Evolutionary conservation across 1,140 invertebrate genomes (phyloP).

Genomic region (Heliothis subflexa): DNA sequence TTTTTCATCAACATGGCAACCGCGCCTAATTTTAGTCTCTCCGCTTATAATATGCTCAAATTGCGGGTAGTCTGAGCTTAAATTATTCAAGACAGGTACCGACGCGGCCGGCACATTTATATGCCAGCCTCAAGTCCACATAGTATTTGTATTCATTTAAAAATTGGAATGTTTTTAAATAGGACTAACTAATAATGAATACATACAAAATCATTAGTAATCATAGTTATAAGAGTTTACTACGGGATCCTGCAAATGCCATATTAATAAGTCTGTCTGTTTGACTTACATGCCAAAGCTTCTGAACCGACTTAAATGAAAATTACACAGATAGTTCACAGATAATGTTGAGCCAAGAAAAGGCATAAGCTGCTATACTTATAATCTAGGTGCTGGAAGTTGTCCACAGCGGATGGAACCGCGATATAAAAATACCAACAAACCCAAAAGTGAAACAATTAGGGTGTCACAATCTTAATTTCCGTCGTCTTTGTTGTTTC

Average conservation of each 20-base stretch:
- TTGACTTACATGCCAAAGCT: too few species aligned
- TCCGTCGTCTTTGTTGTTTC: constrained; percentile 67
- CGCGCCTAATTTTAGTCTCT: constrained; percentile 15
- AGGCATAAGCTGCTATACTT: too few species aligned
- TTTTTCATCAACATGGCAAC: neutral
- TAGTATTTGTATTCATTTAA: constrained; percentile 22
- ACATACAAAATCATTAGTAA: too few species aligned
- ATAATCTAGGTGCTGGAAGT: neutral
- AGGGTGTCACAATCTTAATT: constrained; percentile 60
- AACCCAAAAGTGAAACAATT: neutral
- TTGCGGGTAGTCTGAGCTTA: constrained; percentile 37
- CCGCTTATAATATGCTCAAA: constrained; percentile 43
- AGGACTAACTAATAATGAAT: neutral
- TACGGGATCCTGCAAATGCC: too few species aligned
- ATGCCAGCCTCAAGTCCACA: constrained; percentile 37
- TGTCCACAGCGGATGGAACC: neutral
- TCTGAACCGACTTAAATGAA: too few species aligned
- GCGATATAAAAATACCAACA: neutral
- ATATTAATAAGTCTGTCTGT: too few species aligned
- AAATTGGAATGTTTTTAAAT: constrained; percentile 24
- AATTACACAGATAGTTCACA: too few species aligned
- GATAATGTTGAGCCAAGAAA: neutral
- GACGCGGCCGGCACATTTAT: constrained; percentile 29
- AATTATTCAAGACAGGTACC: constrained; percentile 45
- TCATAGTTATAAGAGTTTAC: too few species aligned